Conservation (phyloP, 2,888 invertebrate species). For the Dryadula phaetusa region DNA sequence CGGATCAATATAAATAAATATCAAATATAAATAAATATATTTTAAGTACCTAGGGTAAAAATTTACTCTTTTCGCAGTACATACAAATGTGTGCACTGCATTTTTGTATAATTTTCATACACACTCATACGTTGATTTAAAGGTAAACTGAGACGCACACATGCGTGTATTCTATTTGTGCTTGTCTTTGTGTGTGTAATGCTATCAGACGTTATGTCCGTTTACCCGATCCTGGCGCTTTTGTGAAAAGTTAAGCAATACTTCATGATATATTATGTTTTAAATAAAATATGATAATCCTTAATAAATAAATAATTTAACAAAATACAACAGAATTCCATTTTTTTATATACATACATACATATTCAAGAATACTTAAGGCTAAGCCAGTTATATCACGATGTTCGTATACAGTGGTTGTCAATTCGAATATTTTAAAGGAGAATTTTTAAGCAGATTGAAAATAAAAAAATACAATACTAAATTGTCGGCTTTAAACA, state of each 20-base stretch:
- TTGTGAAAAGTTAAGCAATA: conserved; percentile 35
- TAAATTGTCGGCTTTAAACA: too few relatives aligned
- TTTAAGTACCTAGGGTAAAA: not conserved
- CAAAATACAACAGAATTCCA: too few relatives aligned
- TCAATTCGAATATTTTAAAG: too few relatives aligned
- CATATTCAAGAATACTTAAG: too few relatives aligned
- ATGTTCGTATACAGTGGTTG: too few relatives aligned
- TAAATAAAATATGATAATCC: too few relatives aligned
- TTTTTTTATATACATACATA: too few relatives aligned
- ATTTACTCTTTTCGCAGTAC: not conserved
- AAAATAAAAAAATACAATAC: too few relatives aligned
- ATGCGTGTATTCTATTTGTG: conserved; percentile 34
- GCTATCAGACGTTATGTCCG: conserved; percentile 35
- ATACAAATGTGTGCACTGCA: not conserved
- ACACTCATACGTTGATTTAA: conserved; percentile 44
- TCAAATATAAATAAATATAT: not conserved
- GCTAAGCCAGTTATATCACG: too few relatives aligned
- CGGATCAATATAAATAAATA: not conserved
- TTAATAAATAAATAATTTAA: not conserved
- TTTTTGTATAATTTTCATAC: conserved; percentile 24
- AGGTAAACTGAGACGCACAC: conserved; percentile 44
- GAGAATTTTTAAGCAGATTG: too few relatives aligned
- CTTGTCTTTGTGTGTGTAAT: conserved; percentile 40
- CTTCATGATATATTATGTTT: conserved; percentile 21
- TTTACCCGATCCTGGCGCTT: conserved; percentile 37